Percentiles rank a stretch among this genome's conserved stretches.
Evolutionary conservation across 2,797 vertebrate genomes (phyloP).

Genomic region (Lutra lutra): DNA sequence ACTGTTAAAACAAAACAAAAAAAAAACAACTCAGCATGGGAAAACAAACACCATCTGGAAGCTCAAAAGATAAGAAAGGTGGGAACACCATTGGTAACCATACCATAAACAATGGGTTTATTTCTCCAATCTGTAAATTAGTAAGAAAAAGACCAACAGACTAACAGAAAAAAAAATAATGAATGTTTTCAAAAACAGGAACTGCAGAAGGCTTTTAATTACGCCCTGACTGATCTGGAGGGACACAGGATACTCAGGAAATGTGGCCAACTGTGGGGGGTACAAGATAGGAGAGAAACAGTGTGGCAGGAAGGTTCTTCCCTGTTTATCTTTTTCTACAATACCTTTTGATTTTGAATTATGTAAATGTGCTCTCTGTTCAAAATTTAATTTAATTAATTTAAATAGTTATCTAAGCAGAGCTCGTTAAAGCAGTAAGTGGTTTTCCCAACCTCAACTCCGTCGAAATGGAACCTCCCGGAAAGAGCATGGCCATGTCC

Average conservation of each 20-base stretch:
- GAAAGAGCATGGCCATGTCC: neutral
- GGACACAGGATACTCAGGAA: neutral
- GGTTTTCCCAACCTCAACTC: neutral
- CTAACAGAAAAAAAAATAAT: neutral
- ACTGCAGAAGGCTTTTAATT: neutral
- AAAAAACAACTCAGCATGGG: neutral
- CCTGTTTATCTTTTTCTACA: neutral
- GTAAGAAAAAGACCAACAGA: neutral
- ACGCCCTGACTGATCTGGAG: neutral
- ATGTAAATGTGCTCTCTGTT: neutral
- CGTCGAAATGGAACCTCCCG: neutral
- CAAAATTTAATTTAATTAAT: conserved; percentile 1
- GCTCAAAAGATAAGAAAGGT: neutral
- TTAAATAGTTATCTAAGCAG: neutral
- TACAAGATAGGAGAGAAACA: neutral
- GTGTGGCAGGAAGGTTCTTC: neutral
- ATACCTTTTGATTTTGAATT: neutral
- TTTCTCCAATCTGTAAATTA: neutral
- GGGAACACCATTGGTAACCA: neutral
- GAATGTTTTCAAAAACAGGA: neutral
- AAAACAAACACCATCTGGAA: neutral
- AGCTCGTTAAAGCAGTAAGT: neutral
- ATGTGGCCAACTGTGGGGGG: neutral
- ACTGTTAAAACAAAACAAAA: neutral
- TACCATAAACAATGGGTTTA: neutral